These are phyloP conservation scores for Mactra quadrangularis DNA, from an alignment of 1,140 invertebrate species.

Conservation along the genomic window DNA sequence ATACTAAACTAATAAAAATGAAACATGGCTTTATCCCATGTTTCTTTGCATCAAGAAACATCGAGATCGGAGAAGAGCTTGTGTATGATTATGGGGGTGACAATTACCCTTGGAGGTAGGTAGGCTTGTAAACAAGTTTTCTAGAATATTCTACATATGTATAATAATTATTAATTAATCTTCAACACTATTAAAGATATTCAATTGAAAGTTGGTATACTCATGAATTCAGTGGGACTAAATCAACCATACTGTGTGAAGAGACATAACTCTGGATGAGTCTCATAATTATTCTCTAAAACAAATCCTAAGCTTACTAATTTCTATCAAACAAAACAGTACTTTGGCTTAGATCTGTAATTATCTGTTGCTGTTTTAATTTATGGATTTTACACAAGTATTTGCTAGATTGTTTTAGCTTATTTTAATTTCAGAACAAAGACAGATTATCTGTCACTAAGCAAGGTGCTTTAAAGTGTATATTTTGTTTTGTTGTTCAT, in stretches of 20 bases:
- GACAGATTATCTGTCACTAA: not conserved
- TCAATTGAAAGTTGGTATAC: too few relatives aligned
- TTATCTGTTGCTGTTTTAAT: not conserved
- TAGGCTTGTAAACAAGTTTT: not conserved
- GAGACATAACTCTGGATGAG: not conserved
- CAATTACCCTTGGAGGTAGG: not conserved
- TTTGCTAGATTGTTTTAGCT: not conserved
- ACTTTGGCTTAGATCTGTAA: not conserved
- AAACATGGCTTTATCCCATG: not conserved
- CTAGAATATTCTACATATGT: not conserved
- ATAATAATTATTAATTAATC: not conserved
- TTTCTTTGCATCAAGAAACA: not conserved
- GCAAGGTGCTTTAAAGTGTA: not conserved
- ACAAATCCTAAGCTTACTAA: not conserved
- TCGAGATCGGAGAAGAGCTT: not conserved
- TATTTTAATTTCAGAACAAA: not conserved
- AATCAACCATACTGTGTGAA: not conserved
- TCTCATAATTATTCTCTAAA: not conserved
- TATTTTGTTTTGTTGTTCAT: not conserved
- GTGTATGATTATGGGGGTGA: not conserved
- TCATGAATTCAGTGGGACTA: not conserved
- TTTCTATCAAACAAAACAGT: not conserved
- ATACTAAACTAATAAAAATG: not conserved
- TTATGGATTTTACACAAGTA: too few relatives aligned
- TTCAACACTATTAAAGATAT: not conserved